phyloP scores from a whole-genome alignment of 2,113 vertebrate genomes.

The Crotalus tigris region DNA sequence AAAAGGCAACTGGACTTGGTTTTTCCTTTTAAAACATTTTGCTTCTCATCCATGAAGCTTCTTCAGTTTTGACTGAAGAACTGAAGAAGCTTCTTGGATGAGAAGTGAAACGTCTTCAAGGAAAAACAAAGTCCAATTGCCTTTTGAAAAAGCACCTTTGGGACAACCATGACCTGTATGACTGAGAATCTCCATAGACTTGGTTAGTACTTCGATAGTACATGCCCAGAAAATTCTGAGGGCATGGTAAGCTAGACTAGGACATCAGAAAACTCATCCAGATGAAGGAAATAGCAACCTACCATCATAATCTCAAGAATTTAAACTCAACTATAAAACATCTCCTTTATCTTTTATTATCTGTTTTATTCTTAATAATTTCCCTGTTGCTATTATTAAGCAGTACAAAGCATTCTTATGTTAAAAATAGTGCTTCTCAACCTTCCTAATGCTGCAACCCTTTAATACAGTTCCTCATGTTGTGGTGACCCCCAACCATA shows the following conservation, averaged over 20 bases:
- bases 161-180: too few relatives aligned
- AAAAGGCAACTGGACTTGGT: too few relatives aligned
- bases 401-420: neutral
- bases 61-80: too few relatives aligned
- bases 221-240: neutral
- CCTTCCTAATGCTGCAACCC: too few relatives aligned
- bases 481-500: too few relatives aligned
- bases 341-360: neutral
- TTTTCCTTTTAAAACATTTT: neutral
- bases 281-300: neutral
- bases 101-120: neutral
- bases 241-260: neutral
- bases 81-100: too few relatives aligned
- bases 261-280: neutral
- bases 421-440: neutral
- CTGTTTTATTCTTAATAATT: neutral
- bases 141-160: too few relatives aligned
- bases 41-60: too few relatives aligned
- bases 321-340: neutral
- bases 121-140: too few relatives aligned
- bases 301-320: neutral
- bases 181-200: neutral
- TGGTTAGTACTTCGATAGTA: neutral
- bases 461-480: too few relatives aligned
- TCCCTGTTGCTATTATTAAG: neutral